These are phyloP conservation scores for Perca flavescens DNA, from an alignment of 2,113 vertebrate genomes.

Conservation along the genomic window DNA sequence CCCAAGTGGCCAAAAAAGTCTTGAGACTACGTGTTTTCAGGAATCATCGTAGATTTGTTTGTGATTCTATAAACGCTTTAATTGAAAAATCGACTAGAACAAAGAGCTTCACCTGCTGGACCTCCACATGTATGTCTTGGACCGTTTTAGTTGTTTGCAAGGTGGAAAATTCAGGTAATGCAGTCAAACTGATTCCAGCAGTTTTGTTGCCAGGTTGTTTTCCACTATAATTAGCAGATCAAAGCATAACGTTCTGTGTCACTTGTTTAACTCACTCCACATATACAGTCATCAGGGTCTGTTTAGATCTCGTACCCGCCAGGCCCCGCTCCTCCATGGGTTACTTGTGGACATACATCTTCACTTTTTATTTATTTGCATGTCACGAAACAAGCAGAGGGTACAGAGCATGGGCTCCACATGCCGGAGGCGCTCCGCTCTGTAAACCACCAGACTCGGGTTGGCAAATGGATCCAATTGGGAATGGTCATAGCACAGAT, in stretches of 20 bases:
- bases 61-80: constrained; percentile 20
- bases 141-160: constrained; percentile 49
- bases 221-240: constrained; percentile 77
- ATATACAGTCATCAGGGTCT: constrained; percentile 71
- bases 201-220: constrained; percentile 68
- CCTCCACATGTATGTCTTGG: constrained; percentile 32
- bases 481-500: constrained; percentile 76
- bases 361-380: constrained; percentile 77
- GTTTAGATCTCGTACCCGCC: constrained; percentile 66
- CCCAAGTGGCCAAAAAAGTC: constrained; percentile 12
- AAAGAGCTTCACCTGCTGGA: constrained; percentile 55
- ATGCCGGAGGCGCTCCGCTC: constrained; percentile 61
- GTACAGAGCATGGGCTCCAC: constrained; percentile 76
- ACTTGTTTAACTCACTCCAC: constrained; percentile 68
- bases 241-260: constrained; percentile 72
- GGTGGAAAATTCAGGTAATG: constrained; percentile 77
- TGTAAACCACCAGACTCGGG: constrained; percentile 60
- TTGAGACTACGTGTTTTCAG: constrained; percentile 6
- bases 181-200: constrained; percentile 33
- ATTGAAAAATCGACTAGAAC: constrained; percentile 28
- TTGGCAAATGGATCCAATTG: constrained; percentile 66
- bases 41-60: constrained; percentile 18
- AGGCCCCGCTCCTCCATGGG: constrained; percentile 52
- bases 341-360: constrained; percentile 72
- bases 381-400: constrained; percentile 70